Conservation (phyloP, 1,140 invertebrate species). For the Armadillidium nasatum region DNA sequence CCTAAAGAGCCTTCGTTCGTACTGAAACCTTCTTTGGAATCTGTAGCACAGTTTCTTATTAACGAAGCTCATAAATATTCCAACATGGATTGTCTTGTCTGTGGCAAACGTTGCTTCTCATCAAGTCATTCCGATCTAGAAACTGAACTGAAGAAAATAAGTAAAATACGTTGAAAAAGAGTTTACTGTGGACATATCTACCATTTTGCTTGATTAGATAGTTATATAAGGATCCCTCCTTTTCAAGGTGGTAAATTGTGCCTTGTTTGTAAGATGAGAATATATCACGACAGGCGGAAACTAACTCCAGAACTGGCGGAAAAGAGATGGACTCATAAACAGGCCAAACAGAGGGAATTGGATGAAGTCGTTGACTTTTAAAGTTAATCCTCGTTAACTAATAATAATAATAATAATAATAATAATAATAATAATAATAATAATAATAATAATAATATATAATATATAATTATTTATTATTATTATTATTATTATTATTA, state of each 20-base stretch:
- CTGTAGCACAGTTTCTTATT: conserved; percentile 60
- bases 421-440: background rate
- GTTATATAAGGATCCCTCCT: conserved; percentile 68
- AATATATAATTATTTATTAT: too few species aligned
- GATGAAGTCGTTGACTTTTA: conserved; percentile 67
- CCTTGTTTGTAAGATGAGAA: conserved; percentile 58
- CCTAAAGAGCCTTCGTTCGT: conserved; percentile 56
- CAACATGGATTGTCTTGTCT: conserved; percentile 60
- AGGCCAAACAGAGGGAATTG: conserved; percentile 67
- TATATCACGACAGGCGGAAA: conserved; percentile 72
- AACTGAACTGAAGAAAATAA: conserved; percentile 57
- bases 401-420: conserved; percentile 1
- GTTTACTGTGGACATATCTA: conserved; percentile 72
- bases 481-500: too few species aligned
- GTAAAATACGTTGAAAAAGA: conserved; percentile 61
- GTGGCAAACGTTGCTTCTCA: conserved; percentile 60
- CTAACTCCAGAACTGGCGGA: conserved; percentile 66
- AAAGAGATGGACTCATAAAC: conserved; percentile 70
- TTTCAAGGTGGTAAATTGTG: conserved; percentile 67
- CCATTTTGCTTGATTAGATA: conserved; percentile 66
- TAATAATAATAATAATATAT: too few species aligned
- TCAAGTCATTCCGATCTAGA: too few species aligned
- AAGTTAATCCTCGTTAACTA: background rate
- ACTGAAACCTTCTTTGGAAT: conserved; percentile 60
- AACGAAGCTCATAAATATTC: conserved; percentile 55